Percentiles rank a stretch among this genome's conserved stretches.
Conservation (phyloP, 1,140 invertebrate genomes). For the Dolichoris vasculosae region DNA sequence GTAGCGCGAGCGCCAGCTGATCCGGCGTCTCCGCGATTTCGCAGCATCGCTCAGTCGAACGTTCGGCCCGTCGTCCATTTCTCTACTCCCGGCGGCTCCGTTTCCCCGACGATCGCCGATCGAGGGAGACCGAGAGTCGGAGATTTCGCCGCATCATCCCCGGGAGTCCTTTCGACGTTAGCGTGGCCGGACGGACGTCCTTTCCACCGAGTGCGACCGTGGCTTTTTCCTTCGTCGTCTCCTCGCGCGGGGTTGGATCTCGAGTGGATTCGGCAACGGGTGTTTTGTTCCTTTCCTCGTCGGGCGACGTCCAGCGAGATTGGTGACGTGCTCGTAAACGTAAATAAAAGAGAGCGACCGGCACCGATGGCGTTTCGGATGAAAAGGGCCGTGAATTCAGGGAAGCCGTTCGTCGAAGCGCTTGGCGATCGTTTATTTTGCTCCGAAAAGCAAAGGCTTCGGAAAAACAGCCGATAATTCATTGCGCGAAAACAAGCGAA, state of each 20-base stretch:
- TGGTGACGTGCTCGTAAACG: background rate
- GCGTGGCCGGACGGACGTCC: too few species aligned
- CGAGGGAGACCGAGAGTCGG: too few species aligned
- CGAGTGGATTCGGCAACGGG: too few species aligned
- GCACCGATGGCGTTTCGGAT: too few species aligned
- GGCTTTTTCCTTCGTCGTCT: too few species aligned
- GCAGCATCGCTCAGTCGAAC: constrained; percentile 4
- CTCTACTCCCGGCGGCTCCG: background rate
- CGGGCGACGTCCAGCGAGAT: background rate
- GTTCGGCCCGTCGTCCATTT: background rate
- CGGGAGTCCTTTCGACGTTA: background rate
- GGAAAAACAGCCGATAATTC: background rate
- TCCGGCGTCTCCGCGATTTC: background rate
- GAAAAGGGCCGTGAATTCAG: background rate
- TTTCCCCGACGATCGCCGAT: background rate
- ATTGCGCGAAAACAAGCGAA: background rate
- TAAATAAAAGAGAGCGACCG: background rate
- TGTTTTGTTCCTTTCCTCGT: too few species aligned
- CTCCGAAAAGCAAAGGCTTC: background rate
- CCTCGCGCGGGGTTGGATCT: too few species aligned
- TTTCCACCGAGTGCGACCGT: too few species aligned
- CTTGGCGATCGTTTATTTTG: background rate
- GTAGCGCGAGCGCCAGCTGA: constrained; percentile 8
- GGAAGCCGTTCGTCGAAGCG: too few species aligned
- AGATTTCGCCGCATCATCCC: background rate